Percentiles rank a stretch among this genome's conserved stretches.
These are phyloP conservation scores for Danaus plexippus DNA, from an alignment of 1,140 invertebrate species.

Conservation along the genomic window DNA sequence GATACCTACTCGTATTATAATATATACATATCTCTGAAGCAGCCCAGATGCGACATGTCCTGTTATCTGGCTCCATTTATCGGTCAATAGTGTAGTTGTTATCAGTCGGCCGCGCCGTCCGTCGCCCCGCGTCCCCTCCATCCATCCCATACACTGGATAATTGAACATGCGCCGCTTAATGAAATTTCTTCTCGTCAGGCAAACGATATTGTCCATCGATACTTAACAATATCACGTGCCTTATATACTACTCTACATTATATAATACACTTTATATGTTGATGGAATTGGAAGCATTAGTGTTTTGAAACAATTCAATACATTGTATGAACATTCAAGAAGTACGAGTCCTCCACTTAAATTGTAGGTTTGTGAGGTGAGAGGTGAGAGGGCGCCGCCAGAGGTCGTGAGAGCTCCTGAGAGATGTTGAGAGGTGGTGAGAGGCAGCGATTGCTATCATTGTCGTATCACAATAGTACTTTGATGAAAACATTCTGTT, in stretches of 20 bases:
- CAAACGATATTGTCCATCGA: constrained; percentile 14
- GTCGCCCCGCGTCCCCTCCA: too few species aligned
- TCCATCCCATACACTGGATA: constrained; percentile 42
- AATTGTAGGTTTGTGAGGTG: too few species aligned
- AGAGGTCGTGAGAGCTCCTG: background rate
- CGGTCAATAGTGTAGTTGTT: constrained; percentile 32
- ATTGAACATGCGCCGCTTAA: constrained; percentile 62
- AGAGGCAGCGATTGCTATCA: constrained; percentile 28
- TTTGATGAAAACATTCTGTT: constrained; percentile 29
- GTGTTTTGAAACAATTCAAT: too few species aligned
- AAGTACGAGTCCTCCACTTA: too few species aligned
- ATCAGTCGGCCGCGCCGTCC: constrained; percentile 27
- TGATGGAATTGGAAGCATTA: too few species aligned
- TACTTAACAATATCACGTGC: background rate
- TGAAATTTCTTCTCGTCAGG: constrained; percentile 49
- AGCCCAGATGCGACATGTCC: constrained; percentile 6
- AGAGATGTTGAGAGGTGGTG: constrained; percentile 4
- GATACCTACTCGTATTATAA: too few species aligned
- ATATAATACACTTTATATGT: too few species aligned
- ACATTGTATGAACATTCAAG: too few species aligned
- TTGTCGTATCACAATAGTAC: constrained; percentile 34
- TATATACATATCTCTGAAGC: too few species aligned
- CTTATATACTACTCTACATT: too few species aligned
- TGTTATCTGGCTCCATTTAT: constrained; percentile 34
- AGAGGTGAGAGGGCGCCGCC: too few species aligned